Percentiles rank a stretch among this genome's conserved stretches.
Conservation (phyloP, 2,113 vertebrate genomes). For the Papio anubis region DNA sequence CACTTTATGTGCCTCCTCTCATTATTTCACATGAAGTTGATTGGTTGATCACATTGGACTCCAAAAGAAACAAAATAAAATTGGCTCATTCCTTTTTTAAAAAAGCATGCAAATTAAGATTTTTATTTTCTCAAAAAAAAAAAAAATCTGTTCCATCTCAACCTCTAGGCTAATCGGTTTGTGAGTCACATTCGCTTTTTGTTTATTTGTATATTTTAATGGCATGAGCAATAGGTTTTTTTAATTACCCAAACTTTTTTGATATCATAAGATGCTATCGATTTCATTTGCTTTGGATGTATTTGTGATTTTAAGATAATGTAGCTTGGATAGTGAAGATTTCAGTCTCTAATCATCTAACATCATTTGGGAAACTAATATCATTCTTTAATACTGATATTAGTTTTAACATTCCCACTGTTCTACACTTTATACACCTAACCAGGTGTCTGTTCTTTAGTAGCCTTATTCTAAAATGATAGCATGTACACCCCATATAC, state of each 20-base stretch:
- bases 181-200: slow-evolving; percentile 51
- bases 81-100: no score
- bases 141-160: slow-evolving; percentile 34
- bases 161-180: slow-evolving; percentile 44
- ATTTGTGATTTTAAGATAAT: slow-evolving; percentile 16
- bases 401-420: neutral
- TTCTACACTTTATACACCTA: neutral
- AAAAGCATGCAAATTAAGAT: no score
- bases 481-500: accelerated
- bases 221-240: neutral
- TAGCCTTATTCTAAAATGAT: neutral
- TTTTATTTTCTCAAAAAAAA: neutral
- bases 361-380: neutral
- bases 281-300: slow-evolving; percentile 39
- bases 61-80: no score
- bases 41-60: no score
- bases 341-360: neutral
- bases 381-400: neutral
- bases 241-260: slow-evolving; percentile 39
- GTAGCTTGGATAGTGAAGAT: neutral
- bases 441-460: neutral
- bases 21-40: no score
- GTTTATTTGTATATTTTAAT: slow-evolving; percentile 45
- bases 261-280: slow-evolving; percentile 44
- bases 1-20: no score